Evolutionary conservation across 2,113 vertebrate species (phyloP), one percentile per base, ranked within the genome.

Genomic region (Miniopterus natalensis): DNA sequence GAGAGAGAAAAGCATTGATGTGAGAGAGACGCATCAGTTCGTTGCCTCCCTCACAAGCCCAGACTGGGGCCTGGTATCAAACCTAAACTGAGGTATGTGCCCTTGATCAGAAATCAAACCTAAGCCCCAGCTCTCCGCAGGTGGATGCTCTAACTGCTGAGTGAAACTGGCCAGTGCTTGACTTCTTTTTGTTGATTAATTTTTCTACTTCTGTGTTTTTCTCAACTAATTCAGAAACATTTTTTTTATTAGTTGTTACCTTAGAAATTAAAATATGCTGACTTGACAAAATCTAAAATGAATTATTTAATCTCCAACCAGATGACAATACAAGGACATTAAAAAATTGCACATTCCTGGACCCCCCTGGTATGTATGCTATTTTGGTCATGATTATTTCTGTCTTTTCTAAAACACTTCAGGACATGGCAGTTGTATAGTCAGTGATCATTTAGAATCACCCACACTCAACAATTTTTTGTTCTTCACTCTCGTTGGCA

Each of bases 351-450:
- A 21, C 6, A 21, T 15, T 15, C 10, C 12, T 2, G 25, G 1
- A 2, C n/a, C 31, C n/a, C n/a, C 36, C 12, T 14, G 12, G 13
- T 55, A 14, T 21, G 27, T 31, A 21, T 31, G 40, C 18, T 29
- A 10, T 57, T 66, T 25, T 23, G 8, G 10, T 23, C 42, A 27
- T 13, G 5, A 40, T 3, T 10, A 6, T 68, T 15, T 27, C 20
- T 51, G 31, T 14, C n/a, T 75, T 70, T 75, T 36, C 68, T 47
- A 6, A 66, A 65, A 49, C 8, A 29, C 7, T 31, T 29, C 6
- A 1, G 3, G 1, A 14, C 13, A 5, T 3, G 13, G 59, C 59
- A 17, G 12, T 36, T 36, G n/a, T 20, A n/a, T 12, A 29, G 13
- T 65, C 14, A 53, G 21, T 21, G 15, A 15, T 15, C 2, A 47